Percentiles rank a stretch among this genome's conserved stretches.
These are phyloP conservation scores for Austrolebias charrua DNA, from an alignment of 2,797 vertebrate genomes.

Conservation along the genomic window DNA sequence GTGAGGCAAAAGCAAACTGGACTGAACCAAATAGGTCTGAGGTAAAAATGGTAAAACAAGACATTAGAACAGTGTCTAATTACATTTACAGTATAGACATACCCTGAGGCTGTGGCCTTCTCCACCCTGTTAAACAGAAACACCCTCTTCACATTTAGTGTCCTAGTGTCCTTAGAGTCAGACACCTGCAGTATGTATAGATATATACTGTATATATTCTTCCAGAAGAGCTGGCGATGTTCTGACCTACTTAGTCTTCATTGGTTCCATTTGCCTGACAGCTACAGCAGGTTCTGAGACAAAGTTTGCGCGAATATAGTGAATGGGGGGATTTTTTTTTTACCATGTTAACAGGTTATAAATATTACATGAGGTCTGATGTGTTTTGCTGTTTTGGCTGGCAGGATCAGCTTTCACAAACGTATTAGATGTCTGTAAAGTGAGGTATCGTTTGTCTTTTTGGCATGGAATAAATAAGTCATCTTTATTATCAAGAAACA, in stretches of 20 bases:
- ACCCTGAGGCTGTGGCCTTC: conserved; percentile 53
- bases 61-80: conserved; percentile 37
- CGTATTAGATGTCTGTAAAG: conserved; percentile 29
- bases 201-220: conserved; percentile 58
- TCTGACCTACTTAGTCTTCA: conserved; percentile 76
- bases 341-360: conserved; percentile 49
- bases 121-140: conserved; percentile 27
- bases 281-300: conserved; percentile 38
- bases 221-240: conserved; percentile 68
- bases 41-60: conserved; percentile 32
- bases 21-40: conserved; percentile 21
- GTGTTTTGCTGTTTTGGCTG: conserved; percentile 42
- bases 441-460: neutral
- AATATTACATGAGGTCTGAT: conserved; percentile 61
- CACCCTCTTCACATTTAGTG: conserved; percentile 22
- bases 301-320: conserved; percentile 19
- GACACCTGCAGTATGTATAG: conserved; percentile 23
- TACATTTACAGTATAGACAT: conserved; percentile 61
- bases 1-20: conserved; percentile 27
- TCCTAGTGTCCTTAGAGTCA: conserved; percentile 49
- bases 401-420: conserved; percentile 31
- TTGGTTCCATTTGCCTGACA: conserved; percentile 65
- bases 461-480: neutral
- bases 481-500: neutral
- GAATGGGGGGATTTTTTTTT: conserved; percentile 49